Conservation (phyloP, 2,888 invertebrate genomes). For the Metallyticus violacea region DNA sequence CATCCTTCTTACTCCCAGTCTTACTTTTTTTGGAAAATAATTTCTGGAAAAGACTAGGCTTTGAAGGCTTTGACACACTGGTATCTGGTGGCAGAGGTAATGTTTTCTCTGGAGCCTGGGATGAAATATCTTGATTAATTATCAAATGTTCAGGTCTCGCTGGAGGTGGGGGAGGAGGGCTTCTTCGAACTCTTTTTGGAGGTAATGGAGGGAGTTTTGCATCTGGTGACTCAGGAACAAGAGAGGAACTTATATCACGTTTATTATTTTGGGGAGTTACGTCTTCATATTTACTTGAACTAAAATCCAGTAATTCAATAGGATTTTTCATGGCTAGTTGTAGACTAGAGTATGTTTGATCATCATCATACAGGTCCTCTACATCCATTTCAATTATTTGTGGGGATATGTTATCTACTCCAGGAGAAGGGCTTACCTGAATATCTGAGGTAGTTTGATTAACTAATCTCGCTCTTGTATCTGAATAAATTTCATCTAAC, state of each 20-base stretch:
- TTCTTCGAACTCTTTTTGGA: slow-evolving; percentile 61
- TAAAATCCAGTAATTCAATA: slow-evolving; percentile 54
- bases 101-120: slow-evolving; percentile 20
- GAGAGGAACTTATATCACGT: slow-evolving; percentile 12
- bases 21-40: slow-evolving; percentile 34
- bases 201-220: slow-evolving; percentile 74
- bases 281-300: slow-evolving; percentile 56
- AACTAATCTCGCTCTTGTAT: slow-evolving; percentile 61
- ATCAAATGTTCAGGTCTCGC: background rate
- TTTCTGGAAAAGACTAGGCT: slow-evolving; percentile 37
- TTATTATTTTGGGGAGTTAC: slow-evolving; percentile 49
- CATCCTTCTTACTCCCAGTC: slow-evolving; percentile 13
- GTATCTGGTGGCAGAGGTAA: slow-evolving; percentile 22
- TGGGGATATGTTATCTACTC: slow-evolving; percentile 11
- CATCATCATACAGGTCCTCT: slow-evolving; percentile 53
- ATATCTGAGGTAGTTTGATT: slow-evolving; percentile 26
- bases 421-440: background rate
- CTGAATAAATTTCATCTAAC: slow-evolving; percentile 76
- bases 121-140: background rate
- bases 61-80: slow-evolving; percentile 8
- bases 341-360: slow-evolving; percentile 78
- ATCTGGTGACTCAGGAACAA: slow-evolving; percentile 45
- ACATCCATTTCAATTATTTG: slow-evolving; percentile 25
- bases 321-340: slow-evolving; percentile 86
- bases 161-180: slow-evolving; percentile 39